These are phyloP conservation scores for Pleuronectes platessa DNA, from an alignment of 2,113 vertebrate species.

Conservation along the genomic window DNA sequence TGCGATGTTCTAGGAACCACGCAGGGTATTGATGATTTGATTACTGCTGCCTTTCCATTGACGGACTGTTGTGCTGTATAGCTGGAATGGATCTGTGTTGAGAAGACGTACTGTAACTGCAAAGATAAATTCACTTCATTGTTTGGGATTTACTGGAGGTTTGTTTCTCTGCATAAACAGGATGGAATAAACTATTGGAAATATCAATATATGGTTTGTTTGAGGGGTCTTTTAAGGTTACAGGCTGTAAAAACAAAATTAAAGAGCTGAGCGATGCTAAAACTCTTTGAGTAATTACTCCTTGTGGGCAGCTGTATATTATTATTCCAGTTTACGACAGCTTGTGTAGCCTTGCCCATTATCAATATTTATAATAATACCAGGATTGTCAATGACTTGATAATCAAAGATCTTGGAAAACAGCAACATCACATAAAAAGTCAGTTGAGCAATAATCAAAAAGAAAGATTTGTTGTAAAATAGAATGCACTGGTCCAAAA, in stretches of 20 bases:
- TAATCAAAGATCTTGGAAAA: not conserved
- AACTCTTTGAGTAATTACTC: not conserved
- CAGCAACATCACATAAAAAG: not conserved
- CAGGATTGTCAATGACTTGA: not conserved
- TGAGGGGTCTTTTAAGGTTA: not conserved
- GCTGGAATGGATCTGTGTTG: constrained; percentile 22
- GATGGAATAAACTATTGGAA: constrained; percentile 12
- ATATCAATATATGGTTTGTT: not conserved
- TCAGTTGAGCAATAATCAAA: not conserved
- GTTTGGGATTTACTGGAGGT: not conserved
- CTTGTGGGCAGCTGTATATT: not conserved
- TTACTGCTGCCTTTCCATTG: constrained; percentile 33
- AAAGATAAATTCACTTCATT: constrained; percentile 18
- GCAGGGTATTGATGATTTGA: constrained; percentile 30
- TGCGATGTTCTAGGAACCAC: constrained; percentile 15
- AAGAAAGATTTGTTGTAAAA: not conserved
- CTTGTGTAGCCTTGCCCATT: not conserved
- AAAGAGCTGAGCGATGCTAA: not conserved
- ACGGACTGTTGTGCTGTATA: not conserved
- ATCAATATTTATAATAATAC: not conserved
- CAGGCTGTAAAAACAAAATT: not conserved
- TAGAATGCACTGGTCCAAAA: not conserved
- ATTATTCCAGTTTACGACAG: not conserved
- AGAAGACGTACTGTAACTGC: constrained; percentile 6
- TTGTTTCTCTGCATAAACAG: constrained; percentile 1